Evolutionary conservation across 2,113 vertebrate genomes (phyloP).

Genomic region (Beaufortia kweichowensis): DNA sequence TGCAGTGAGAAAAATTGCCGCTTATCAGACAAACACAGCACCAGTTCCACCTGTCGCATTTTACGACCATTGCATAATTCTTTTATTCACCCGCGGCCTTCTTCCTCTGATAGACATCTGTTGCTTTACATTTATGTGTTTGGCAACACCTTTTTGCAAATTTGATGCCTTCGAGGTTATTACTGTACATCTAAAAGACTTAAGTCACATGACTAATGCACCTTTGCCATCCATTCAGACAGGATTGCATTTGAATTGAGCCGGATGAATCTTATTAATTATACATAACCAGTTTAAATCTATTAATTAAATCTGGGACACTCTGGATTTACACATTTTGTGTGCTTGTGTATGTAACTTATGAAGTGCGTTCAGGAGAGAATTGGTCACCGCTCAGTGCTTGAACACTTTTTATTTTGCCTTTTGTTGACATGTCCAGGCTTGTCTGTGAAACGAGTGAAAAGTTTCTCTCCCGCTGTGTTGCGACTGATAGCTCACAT

Average conservation of each 20-base stretch:
- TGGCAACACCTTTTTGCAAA: background rate
- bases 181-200: too few species aligned
- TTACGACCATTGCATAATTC: background rate
- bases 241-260: background rate
- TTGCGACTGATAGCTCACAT: constrained; percentile 1
- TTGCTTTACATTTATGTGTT: background rate
- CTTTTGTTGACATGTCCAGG: constrained; percentile 34
- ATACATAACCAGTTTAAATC: too few species aligned
- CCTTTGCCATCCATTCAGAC: too few species aligned
- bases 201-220: too few species aligned
- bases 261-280: background rate
- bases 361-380: constrained; percentile 13
- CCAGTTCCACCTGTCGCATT: constrained; percentile 1
- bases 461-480: background rate
- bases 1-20: constrained; percentile 2
- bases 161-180: background rate
- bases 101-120: background rate
- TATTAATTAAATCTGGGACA: background rate
- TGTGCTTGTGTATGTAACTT: background rate
- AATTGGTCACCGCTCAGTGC: constrained; percentile 9
- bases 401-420: constrained; percentile 18
- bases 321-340: background rate
- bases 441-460: constrained; percentile 31
- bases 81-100: constrained; percentile 23
- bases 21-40: background rate